Base-by-base conservation (phyloP, 2,888 invertebrate genomes). In the Cantharis nigra region DNA sequence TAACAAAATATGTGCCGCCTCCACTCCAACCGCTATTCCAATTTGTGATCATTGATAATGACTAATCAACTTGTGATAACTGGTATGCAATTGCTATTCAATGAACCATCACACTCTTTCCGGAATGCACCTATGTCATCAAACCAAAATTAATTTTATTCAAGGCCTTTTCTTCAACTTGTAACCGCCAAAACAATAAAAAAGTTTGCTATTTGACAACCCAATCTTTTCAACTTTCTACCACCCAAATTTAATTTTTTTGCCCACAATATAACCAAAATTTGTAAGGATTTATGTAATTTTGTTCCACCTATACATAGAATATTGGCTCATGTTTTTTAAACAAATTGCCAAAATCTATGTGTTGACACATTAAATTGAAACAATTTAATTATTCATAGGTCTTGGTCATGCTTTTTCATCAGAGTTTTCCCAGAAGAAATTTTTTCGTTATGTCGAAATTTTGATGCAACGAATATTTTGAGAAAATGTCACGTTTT, bases 31-130 rank as follows among this genome's bases (percentile, higher is more conserved):
- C 80, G 82, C 80, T 77, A 83, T 83, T 81, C 81, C 83, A 81
- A 84, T 84, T 84, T 82, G 81, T 82, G 83, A 80, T 83, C 83
- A 83, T 83, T 82, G 81, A 84, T 84, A 83, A 83, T 86, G 86
- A 86, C 83, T 87, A 86, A 87, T 84, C 82, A 75, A 82, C 82
- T 81, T 77, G 82, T 83, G 83, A 83, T 82, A 83, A 77, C 76
- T 78, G 73, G 79, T 80, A 82, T 82, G 80, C 80, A 76, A 79
- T 81, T 81, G 82, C 80, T 80, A 69, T 77, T 78, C 76, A 78
- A 80, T 81, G 78, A 74, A 79, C 75, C 79, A 74, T 71, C 49
- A 63, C 75, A 63, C 71, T 70, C 63, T 73, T 71, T 69, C 28
- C 73, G 20, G 28, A 74, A 23, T 74, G 74, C 74, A 74, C 67